Conservation (phyloP, 2,888 invertebrate genomes). For the Idaea biselata region DNA sequence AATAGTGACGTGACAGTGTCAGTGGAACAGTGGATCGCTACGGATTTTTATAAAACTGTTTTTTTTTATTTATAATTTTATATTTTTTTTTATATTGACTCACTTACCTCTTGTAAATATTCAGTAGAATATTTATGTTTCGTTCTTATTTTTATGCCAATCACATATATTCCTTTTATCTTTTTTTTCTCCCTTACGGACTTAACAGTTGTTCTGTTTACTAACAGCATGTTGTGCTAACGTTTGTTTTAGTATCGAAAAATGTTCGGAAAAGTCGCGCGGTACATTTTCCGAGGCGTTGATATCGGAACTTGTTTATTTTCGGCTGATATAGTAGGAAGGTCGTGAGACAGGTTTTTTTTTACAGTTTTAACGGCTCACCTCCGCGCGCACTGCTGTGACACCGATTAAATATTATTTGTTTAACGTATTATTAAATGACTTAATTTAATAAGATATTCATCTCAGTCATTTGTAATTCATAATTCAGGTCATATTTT, state of each 20-base stretch:
- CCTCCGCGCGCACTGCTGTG: conserved; percentile 40
- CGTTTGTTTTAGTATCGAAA: conserved; percentile 29
- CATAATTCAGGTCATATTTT: background rate
- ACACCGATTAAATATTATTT: conserved; percentile 48
- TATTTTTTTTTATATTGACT: conserved; percentile 31
- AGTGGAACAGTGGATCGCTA: conserved; percentile 69
- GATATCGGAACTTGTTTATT: conserved; percentile 47
- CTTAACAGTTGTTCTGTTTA: conserved; percentile 45
- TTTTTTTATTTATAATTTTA: conserved; percentile 43
- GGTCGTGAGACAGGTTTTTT: conserved; percentile 69
- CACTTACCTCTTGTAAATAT: conserved; percentile 62
- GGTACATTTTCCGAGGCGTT: conserved; percentile 39
- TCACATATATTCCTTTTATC: conserved; percentile 67
- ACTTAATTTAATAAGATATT: conserved; percentile 3
- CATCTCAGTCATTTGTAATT: background rate
- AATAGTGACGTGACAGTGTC: conserved; percentile 74
- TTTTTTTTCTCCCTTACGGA: conserved; percentile 38
- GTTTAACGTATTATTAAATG: conserved; percentile 31
- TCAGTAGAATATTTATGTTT: conserved; percentile 55
- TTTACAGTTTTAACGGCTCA: conserved; percentile 77
- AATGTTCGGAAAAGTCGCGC: conserved; percentile 44
- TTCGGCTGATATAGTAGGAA: conserved; percentile 67
- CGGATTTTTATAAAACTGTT: conserved; percentile 36
- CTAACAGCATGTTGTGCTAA: conserved; percentile 57
- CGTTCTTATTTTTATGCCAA: conserved; percentile 74